phyloP scores from a whole-genome alignment of 2,113 vertebrate genomes.

The Thunnus thynnus region DNA sequence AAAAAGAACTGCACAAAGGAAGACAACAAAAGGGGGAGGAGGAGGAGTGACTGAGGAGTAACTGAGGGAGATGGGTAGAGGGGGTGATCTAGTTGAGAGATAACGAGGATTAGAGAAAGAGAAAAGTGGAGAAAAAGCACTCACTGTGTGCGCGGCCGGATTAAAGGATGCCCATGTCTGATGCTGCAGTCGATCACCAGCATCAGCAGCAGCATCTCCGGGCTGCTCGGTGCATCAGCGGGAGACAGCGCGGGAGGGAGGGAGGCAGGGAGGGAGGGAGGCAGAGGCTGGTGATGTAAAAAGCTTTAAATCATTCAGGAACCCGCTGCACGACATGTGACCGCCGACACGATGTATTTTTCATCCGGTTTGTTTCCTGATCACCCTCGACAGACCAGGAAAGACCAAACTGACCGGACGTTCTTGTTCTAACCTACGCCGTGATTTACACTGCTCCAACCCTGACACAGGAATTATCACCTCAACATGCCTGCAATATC shows the following conservation, averaged over 20 bases:
- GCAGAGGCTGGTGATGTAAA: slow-evolving; percentile 74
- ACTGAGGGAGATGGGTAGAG: background rate
- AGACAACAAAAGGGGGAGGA: slow-evolving; percentile 35
- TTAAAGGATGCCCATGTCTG: slow-evolving; percentile 77
- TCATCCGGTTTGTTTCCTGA: slow-evolving; percentile 58
- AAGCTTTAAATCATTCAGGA: slow-evolving; percentile 81
- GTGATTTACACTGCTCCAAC: slow-evolving; percentile 14
- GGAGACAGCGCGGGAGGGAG: slow-evolving; percentile 38
- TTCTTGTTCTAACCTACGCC: background rate
- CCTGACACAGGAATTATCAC: background rate
- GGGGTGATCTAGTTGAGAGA: slow-evolving; percentile 19
- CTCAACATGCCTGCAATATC: background rate
- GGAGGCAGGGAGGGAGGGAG: slow-evolving; percentile 6
- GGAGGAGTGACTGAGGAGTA: background rate
- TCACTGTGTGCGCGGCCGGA: slow-evolving; percentile 75
- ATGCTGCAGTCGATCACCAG: slow-evolving; percentile 80
- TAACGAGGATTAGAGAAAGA: background rate
- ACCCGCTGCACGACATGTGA: slow-evolving; percentile 72
- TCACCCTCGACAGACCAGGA: background rate
- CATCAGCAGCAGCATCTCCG: slow-evolving; percentile 81
- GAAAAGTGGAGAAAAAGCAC: slow-evolving; percentile 58
- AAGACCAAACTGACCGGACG: slow-evolving; percentile 27
- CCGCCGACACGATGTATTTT: slow-evolving; percentile 58
- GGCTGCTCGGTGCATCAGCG: slow-evolving; percentile 70
- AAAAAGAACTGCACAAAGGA: slow-evolving; percentile 58